Evolutionary conservation across 2,888 invertebrate species (phyloP).

Genomic region (Anoncus sp.): DNA sequence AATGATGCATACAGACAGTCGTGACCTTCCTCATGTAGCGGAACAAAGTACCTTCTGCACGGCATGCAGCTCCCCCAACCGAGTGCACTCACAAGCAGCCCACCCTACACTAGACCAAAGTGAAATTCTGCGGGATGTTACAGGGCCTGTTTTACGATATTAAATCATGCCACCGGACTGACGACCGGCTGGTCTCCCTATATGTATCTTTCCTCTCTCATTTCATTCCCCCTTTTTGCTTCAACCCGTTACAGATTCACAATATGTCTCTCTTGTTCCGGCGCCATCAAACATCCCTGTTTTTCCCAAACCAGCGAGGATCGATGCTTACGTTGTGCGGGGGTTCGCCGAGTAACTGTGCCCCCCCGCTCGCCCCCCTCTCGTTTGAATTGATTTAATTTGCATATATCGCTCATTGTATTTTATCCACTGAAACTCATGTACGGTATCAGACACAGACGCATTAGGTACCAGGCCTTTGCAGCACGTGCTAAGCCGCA

Average conservation of each 20-base stretch:
- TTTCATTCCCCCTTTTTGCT: constrained; percentile 30
- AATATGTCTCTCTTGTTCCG: constrained; percentile 40
- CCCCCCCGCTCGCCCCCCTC: constrained; percentile 57
- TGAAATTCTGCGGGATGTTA: constrained; percentile 73
- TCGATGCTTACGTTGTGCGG: constrained; percentile 17
- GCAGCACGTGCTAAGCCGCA: constrained; percentile 43
- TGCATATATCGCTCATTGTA: constrained; percentile 71
- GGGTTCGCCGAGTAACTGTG: constrained; percentile 30
- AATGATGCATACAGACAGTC: constrained; percentile 18
- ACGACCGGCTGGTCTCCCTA: constrained; percentile 42
- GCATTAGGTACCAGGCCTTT: constrained; percentile 32
- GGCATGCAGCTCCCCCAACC: constrained; percentile 29
- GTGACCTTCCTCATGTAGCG: constrained; percentile 21
- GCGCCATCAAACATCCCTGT: constrained; percentile 21
- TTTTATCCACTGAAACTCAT: constrained; percentile 31
- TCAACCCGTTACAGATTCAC: constrained; percentile 43
- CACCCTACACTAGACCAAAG: constrained; percentile 52
- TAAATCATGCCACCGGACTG: constrained; percentile 71
- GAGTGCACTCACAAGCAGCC: constrained; percentile 10
- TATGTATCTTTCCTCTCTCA: constrained; percentile 8
- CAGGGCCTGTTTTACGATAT: constrained; percentile 73
- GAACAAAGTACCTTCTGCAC: constrained; percentile 45
- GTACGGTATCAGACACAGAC: constrained; percentile 23
- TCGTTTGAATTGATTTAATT: constrained; percentile 75
- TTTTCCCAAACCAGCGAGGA: constrained; percentile 8